phyloP scores from a whole-genome alignment of 2,113 vertebrate species.

The Oreochromis niloticus region DNA sequence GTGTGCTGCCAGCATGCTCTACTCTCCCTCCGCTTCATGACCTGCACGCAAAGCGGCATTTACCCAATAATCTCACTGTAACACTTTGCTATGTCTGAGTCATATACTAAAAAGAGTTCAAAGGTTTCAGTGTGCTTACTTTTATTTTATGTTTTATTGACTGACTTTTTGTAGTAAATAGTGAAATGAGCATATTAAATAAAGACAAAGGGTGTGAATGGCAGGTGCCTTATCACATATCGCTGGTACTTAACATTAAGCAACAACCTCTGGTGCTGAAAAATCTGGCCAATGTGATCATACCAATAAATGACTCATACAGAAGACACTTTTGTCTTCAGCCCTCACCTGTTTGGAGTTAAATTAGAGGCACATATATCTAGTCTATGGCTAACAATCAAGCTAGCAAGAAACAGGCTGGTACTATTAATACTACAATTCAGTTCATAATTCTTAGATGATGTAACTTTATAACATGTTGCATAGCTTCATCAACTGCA shows the following conservation, averaged over 20 bases:
- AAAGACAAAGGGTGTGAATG: neutral
- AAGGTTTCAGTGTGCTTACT: neutral
- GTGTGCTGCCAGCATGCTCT: conserved; percentile 6
- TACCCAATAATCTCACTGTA: neutral
- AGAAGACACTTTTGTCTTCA: neutral
- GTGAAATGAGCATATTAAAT: neutral
- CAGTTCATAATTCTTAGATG: neutral
- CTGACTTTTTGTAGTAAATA: neutral
- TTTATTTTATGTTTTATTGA: neutral
- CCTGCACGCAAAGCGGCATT: conserved; percentile 8
- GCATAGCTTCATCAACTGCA: neutral
- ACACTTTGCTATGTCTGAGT: neutral
- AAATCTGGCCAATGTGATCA: neutral
- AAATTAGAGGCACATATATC: neutral
- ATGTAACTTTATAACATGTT: neutral
- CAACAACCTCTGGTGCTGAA: neutral
- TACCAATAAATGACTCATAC: neutral
- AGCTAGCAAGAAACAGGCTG: neutral
- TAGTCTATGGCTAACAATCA: neutral
- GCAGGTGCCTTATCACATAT: neutral
- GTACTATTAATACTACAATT: neutral
- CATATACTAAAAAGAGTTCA: neutral
- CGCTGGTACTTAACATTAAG: neutral
- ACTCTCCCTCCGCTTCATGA: neutral
- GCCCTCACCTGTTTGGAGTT: neutral